Evolutionary conservation across 2,888 invertebrate genomes (phyloP).

Genomic region (Sphinx pinastri): DNA sequence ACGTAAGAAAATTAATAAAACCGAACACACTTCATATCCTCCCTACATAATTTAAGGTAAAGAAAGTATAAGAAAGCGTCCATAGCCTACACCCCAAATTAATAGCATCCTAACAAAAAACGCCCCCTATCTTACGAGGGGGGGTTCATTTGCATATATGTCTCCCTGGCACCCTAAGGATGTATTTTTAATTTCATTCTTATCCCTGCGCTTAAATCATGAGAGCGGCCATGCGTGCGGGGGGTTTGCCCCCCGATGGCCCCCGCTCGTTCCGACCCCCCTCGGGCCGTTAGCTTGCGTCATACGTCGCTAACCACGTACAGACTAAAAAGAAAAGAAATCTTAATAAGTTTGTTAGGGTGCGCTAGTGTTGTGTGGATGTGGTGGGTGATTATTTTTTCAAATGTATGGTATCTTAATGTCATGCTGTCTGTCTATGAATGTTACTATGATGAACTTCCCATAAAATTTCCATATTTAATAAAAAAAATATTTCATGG

Average conservation of each 20-base stretch:
- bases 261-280: constrained; percentile 44
- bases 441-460: no score
- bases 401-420: constrained; percentile 30
- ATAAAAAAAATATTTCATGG: no score
- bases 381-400: not conserved
- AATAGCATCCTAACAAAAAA: constrained; percentile 84
- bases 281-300: constrained; percentile 78
- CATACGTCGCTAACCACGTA: constrained; percentile 84
- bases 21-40: constrained; percentile 70
- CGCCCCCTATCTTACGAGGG: constrained; percentile 77
- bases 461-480: no score
- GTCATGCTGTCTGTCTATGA: not conserved
- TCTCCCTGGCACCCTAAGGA: constrained; percentile 82
- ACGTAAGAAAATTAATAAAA: constrained; percentile 54
- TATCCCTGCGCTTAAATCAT: constrained; percentile 84
- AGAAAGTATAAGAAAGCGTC: constrained; percentile 61
- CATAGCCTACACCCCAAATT: constrained; percentile 81
- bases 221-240: constrained; percentile 84
- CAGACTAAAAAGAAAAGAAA: constrained; percentile 83
- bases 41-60: constrained; percentile 77
- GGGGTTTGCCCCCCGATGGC: constrained; percentile 57
- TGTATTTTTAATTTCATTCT: constrained; percentile 85
- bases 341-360: constrained; percentile 85
- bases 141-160: constrained; percentile 83
- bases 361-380: constrained; percentile 63